Evolutionary conservation across 2,888 invertebrate species (phyloP), one percentile per base, ranked within the genome.

Genomic region (Drosophila aldrichi): DNA sequence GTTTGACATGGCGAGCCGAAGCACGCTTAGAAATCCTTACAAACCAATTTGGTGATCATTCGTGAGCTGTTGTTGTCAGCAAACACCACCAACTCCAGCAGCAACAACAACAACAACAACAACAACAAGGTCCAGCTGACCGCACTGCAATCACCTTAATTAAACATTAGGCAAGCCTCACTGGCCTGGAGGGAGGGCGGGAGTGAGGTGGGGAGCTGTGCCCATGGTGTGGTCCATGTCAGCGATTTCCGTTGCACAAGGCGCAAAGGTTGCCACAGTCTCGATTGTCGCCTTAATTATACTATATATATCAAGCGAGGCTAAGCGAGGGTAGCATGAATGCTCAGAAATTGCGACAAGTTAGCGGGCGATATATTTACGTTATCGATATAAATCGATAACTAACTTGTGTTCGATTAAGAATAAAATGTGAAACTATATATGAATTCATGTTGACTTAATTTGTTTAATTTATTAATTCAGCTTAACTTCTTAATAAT

Each of bases 171-270:
- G 86, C 88, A 87, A 89, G 77, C 81, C 74, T 87, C 87, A 72
- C 69, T 77, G 81, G 69, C 68, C 79, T 6, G 25, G 25, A 25
- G 25, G 25, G 6, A 25, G 25, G 20, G 20, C 3, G 25, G 25
- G 0, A 4, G 74, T 70, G 74, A 36, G 48, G 65, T 22, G 20
- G 20, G 20, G n/a, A 51, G 34, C 54, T 64, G 40, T 46, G 56
- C 18, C 56, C 41, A 41, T 86, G 90, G 90, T 90, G 89, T 89
- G 89, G 89, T 89, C 89, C 90, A 89, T 91, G 90, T 91, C 89
- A 89, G 71, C 90, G 84, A 91, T 91, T 91, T 89, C 89, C 91
- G 91, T 83, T 80, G 90, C 87, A 74, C 89, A 90, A 87, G 89
- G 87, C 82, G 78, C 88, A 88, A 90, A 86, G 89, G 85, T 90